These are phyloP conservation scores for Amphiura filiformis DNA, from an alignment of 35 echinoderm and acorn worm species.

Conservation along the genomic window DNA sequence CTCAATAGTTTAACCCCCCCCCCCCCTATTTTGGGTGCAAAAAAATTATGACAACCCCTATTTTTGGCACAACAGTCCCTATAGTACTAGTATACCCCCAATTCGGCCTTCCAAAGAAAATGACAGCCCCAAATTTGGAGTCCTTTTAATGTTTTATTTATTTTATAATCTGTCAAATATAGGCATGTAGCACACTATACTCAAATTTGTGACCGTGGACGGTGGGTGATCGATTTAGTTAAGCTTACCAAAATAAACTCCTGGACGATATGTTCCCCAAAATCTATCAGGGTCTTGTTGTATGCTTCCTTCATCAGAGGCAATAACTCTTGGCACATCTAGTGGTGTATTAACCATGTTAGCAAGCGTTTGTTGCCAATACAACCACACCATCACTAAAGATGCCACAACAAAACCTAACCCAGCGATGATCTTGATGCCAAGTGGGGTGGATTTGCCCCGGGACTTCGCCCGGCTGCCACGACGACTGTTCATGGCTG, in stretches of 20 bases:
- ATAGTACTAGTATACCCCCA: too few species aligned
- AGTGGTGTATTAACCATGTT: slow-evolving; percentile 60
- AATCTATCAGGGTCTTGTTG: slow-evolving; percentile 59
- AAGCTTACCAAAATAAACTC: slow-evolving; percentile 87
- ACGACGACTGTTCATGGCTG: background rate
- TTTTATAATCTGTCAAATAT: too few species aligned
- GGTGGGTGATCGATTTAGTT: too few species aligned
- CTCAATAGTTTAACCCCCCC: too few species aligned
- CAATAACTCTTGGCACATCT: slow-evolving; percentile 64
- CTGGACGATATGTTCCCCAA: slow-evolving; percentile 95
- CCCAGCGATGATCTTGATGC: background rate
- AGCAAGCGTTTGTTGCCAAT: slow-evolving; percentile 41
- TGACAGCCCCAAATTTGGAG: too few species aligned
- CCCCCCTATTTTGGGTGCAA: too few species aligned
- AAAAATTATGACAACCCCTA: too few species aligned
- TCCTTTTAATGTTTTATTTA: too few species aligned
- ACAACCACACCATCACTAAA: background rate
- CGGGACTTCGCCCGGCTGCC: background rate
- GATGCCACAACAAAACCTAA: background rate
- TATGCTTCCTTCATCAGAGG: slow-evolving; percentile 37
- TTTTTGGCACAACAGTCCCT: too few species aligned
- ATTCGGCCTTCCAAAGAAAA: too few species aligned
- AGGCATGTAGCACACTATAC: too few species aligned
- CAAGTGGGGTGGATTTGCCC: background rate
- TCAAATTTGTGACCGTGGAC: too few species aligned